Evolutionary conservation across 1,140 invertebrate species (phyloP), one percentile per base, ranked within the genome.

Genomic region (Ganaspis sp.): DNA sequence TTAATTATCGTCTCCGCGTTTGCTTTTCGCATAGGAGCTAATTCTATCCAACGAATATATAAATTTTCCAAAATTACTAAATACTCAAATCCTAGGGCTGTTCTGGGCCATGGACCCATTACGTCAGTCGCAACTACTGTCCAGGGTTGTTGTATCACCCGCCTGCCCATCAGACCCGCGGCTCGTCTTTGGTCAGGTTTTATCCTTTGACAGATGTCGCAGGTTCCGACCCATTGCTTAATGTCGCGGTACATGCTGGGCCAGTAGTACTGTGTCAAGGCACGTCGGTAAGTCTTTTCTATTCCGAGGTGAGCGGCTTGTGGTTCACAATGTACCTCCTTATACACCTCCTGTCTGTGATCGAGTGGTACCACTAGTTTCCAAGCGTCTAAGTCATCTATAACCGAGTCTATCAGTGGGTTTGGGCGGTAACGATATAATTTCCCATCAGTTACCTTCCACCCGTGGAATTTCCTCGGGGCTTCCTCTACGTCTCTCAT

Each of bases 51-150:
- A 70, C 89, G 89, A 0, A 86, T 88, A 92, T n/a, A n/a, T n/a
- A n/a, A n/a, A n/a, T n/a, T n/a, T n/a, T n/a, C n/a, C n/a, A n/a
- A n/a, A n/a, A n/a, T 89, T 5, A 38, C 9, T 38, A 38, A 4
- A 9, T 38, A 38, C 9, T 38, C 4, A 12, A 91, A 86, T 54
- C 87, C 86, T 15, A 82, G 82, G 23, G 78, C 77, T 9, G 83
- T 87, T 0, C 70, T 88, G 29, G 91, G 81, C 9, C 88, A 89
- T 17, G 49, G 72, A n/a, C 89, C 91, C 72, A 92, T 84, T 0
- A 92, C 49, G 75, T 92, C 91, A 0, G 87, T 81, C 0, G 86
- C 86, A 0, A 92, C 82, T 11, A 85, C 84, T 19, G 86, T 78
- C 86, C 89, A 92, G 0, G 86, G 89, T 26, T 70, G 23, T 71